A percentile compares a stretch with the other conserved stretches of the same genome.
Conservation (phyloP, 2,113 vertebrate genomes). For the Siniperca chuatsi region DNA sequence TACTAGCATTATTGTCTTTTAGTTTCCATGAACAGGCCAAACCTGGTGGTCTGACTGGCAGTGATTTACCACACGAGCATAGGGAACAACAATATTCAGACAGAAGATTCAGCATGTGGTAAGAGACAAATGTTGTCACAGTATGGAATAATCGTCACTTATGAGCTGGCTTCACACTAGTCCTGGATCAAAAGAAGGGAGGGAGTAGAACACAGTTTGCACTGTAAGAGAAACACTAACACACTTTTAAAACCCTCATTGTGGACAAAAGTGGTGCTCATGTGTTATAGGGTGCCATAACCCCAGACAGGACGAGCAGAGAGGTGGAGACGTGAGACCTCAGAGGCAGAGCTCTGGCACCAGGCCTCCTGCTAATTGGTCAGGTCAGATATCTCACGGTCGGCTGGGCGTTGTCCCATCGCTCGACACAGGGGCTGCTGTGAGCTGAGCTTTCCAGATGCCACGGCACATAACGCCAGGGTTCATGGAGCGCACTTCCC, state of each 20-base stretch:
- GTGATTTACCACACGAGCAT: background rate
- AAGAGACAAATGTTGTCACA: conserved; percentile 58
- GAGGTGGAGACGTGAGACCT: conserved; percentile 43
- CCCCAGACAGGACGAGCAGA: conserved; percentile 38
- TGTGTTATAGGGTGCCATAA: conserved; percentile 37
- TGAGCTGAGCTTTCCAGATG: conserved; percentile 83
- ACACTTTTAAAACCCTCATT: conserved; percentile 45
- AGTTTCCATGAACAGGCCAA: background rate
- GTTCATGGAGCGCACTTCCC: conserved; percentile 63
- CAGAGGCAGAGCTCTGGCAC: conserved; percentile 76
- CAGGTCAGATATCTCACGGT: conserved; percentile 87
- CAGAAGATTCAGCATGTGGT: conserved; percentile 41
- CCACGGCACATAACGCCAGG: conserved; percentile 72
- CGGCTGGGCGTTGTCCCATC: conserved; percentile 76
- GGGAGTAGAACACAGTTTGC: conserved; percentile 6
- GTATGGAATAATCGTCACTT: conserved; percentile 50
- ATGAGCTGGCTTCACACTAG: conserved; percentile 34
- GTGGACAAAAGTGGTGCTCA: conserved; percentile 30
- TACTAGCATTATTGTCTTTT: background rate
- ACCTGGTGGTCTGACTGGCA: background rate
- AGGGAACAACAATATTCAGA: conserved; percentile 23
- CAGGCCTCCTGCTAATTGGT: conserved; percentile 86
- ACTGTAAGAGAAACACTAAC: conserved; percentile 31
- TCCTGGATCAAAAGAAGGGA: conserved; percentile 13
- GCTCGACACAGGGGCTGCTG: conserved; percentile 72